A percentile compares a stretch with the other conserved stretches of the same genome.
Conservation (phyloP, 1,140 invertebrate species). For the Cotesia glomerata region DNA sequence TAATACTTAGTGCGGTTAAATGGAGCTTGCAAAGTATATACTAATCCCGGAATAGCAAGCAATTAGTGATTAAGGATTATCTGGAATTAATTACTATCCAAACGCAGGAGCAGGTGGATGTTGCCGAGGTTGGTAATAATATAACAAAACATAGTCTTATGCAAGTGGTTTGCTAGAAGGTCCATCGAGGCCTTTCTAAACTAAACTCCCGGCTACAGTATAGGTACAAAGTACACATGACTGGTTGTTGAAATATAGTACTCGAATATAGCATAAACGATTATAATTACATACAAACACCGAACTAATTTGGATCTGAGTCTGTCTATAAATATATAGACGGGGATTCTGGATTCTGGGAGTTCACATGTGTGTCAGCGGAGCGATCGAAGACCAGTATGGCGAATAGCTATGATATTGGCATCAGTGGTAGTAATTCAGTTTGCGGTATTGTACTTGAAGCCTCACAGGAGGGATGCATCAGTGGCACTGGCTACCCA, state of each 20-base stretch:
- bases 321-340: conserved; percentile 2
- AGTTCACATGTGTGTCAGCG: not conserved
- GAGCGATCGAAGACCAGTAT: conserved; percentile 46
- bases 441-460: conserved; percentile 44
- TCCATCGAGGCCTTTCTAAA: conserved; percentile 23
- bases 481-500: not conserved
- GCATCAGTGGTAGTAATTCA: conserved; percentile 47
- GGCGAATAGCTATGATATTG: conserved; percentile 43
- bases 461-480: conserved; percentile 22
- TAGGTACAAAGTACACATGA: not conserved
- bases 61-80: conserved; percentile 62
- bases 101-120: conserved; percentile 37
- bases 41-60: conserved; percentile 27
- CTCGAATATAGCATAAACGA: no score
- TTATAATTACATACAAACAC: no score
- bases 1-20: not conserved
- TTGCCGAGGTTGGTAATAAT: conserved; percentile 41
- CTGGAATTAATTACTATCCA: conserved; percentile 53
- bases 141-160: conserved; percentile 45
- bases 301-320: no score
- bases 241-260: no score
- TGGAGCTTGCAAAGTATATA: conserved; percentile 5
- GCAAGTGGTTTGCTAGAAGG: conserved; percentile 32
- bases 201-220: not conserved
- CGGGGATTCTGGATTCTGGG: not conserved